Base-by-base conservation (phyloP, 2,888 invertebrate genomes). In the Heliconius hortense region DNA sequence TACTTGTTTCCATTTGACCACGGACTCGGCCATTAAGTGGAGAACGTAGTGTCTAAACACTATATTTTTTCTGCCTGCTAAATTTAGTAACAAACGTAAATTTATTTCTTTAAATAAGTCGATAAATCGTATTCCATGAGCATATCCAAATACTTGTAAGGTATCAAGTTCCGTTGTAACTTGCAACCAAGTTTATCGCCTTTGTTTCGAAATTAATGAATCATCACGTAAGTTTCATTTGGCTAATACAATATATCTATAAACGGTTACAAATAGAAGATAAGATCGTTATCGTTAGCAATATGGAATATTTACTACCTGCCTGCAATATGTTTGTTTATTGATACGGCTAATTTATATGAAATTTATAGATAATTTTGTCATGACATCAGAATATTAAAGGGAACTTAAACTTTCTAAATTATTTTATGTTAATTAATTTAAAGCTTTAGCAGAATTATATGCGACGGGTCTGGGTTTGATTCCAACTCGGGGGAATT, bases 181-280 rank as follows among this genome's bases (percentile, higher is more conserved):
- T 69, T 35, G 69, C 69, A 69, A 75, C 59, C 53, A 53, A 75
- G 62, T 60, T 78, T 75, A 77, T 78, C 77, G 77, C 60, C 72
- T 75, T 78, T 78, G 77, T 79, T 78, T 75, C 75, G 70, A 76
- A 79, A 76, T 66, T 73, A 66, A 77, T 77, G 76, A 78, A 74
- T 80, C 77, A 77, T 76, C 79, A 79, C 79, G 80, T 80, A 76
- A 59, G 48, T 48, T 59, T 28, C 73, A 77, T 79, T 76, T 79
- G 76, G 76, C 53, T 79, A 79, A 79, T 76, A 79, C 66, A 63
- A 59, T 77, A 59, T 77, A 79, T 78, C 80, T 76, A 73, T 77
- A 72, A 75, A 74, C 64, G 76, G 74, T 77, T 78, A 67, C 39
- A n/a, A 68, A 77, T 59, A 48, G n/a, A 48, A 69, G 78, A 77